Evolutionary conservation across 1,140 invertebrate species (phyloP), one percentile per base, ranked within the genome.

Genomic region (Amyelois transitella): DNA sequence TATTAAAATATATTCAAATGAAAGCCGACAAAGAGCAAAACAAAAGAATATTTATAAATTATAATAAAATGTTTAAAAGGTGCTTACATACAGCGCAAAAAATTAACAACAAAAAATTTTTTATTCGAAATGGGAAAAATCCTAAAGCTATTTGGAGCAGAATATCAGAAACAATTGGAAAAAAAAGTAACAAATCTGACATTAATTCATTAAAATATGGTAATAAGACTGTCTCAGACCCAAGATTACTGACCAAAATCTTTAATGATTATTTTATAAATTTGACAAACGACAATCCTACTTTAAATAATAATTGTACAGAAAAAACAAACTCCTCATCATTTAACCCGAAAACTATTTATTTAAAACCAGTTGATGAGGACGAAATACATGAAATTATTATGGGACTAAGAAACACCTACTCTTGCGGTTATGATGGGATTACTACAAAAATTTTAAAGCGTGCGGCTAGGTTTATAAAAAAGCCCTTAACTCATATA

Each of bases 181-280:
- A 21, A 12, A 21, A 24, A 10, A 49, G 10, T 7, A 49, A 22
- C 12, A 19, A 49, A 22, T 12, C 22, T 22, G 22, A 49, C 5
- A 49, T 49, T 49, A 21, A 49, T 12, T n/a, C 10, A 22, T 22
- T 49, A 24, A 49, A 49, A 49, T 49, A 24, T 12, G 22, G 22
- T 1, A 49, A 49, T 10, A 49, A 49, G 12, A 49, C 21, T 24
- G 14, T 49, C 22, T 22, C 47, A 12, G 14, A 49, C 10, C 47
- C 47, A 22, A 21, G 22, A n/a, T 14, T 24, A 14, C 20, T 49
- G 22, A 24, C 19, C n/a, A 20, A 49, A 49, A 12, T 49, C 12
- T 49, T 49, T 49, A 49, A 49, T 24, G 20, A 49, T n/a, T 49
- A 22, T 17, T 49, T 49, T 49, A 49, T 49, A 14, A 21, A 49